Conservation (phyloP, 35 echinoderm and acorn worm species). For the Patiria miniata region DNA sequence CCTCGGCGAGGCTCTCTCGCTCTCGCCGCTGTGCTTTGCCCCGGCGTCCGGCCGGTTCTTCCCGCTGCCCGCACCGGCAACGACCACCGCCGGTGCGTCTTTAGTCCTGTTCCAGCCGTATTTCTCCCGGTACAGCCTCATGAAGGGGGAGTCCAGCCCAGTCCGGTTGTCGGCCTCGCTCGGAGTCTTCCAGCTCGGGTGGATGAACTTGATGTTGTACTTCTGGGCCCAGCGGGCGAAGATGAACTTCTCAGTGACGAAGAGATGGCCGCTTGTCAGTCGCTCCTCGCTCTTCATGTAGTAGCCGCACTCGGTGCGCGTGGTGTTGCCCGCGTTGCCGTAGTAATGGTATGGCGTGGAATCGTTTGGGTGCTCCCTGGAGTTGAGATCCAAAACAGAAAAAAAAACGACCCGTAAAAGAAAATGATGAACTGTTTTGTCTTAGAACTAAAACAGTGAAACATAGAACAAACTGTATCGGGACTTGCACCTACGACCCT, state of each 20-base stretch:
- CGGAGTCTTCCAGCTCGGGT: constrained; percentile 69
- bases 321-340: constrained; percentile 43
- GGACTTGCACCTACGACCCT: too few relatives aligned
- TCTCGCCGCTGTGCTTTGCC: too few relatives aligned
- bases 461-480: too few relatives aligned
- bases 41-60: background rate
- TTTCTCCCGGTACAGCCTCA: constrained; percentile 74
- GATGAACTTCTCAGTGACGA: constrained; percentile 89
- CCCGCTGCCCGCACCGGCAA: background rate
- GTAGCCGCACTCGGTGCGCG: constrained; percentile 73
- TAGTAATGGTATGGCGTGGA: constrained; percentile 92
- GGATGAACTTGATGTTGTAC: constrained; percentile 65
- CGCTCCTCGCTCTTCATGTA: constrained; percentile 78
- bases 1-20: too few relatives aligned
- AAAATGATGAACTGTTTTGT: too few relatives aligned
- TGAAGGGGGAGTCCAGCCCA: constrained; percentile 75
- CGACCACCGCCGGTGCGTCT: background rate
- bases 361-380: constrained; percentile 75
- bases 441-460: too few relatives aligned
- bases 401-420: too few relatives aligned
- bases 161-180: constrained; percentile 51
- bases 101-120: constrained; percentile 17
- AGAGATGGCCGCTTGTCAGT: constrained; percentile 77
- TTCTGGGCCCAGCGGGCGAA: constrained; percentile 86
- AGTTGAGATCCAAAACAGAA: background rate